Percentiles rank a stretch among this genome's conserved stretches.
phyloP scores from a whole-genome alignment of 2,113 vertebrate species.

The Cepphus grylle region DNA sequence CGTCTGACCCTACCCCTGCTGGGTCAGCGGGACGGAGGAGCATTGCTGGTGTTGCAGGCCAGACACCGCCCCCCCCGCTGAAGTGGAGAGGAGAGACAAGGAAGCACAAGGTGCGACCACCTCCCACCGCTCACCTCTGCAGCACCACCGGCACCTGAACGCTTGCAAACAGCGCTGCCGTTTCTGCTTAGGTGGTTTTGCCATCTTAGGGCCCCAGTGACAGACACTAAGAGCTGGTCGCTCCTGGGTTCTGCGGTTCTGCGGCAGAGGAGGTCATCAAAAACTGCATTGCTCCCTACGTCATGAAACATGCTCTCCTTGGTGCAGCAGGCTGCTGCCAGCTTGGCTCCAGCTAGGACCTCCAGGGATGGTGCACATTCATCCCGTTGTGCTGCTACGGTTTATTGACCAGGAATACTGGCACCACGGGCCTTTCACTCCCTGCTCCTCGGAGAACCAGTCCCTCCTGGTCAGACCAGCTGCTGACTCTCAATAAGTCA shows the following conservation, averaged over 20 bases:
- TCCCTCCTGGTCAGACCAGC: not conserved
- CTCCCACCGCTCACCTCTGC: too few relatives aligned
- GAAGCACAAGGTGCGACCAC: not conserved
- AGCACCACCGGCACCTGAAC: fast-evolving
- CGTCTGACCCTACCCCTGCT: not conserved
- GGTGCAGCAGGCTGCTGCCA: fast-evolving
- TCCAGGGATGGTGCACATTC: not conserved
- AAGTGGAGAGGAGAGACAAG: not conserved
- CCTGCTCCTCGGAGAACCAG: not conserved
- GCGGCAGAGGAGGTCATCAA: not conserved
- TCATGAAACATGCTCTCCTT: not conserved
- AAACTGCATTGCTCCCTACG: fast-evolving
- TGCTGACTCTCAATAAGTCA: not conserved
- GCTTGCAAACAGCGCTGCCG: not conserved
- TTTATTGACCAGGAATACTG: not conserved
- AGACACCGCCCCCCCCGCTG: not conserved
- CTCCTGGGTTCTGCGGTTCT: not conserved
- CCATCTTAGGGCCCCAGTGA: not conserved
- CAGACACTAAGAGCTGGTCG: not conserved
- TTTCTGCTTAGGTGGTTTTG: not conserved
- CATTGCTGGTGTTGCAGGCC: not conserved
- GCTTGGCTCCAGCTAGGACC: not conserved
- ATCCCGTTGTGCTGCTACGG: not conserved
- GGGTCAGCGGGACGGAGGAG: not conserved
- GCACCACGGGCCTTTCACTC: not conserved